A percentile compares a stretch with the other conserved stretches of the same genome.
phyloP scores from a whole-genome alignment of 2,113 vertebrate genomes.

The Corydoras sp. region DNA sequence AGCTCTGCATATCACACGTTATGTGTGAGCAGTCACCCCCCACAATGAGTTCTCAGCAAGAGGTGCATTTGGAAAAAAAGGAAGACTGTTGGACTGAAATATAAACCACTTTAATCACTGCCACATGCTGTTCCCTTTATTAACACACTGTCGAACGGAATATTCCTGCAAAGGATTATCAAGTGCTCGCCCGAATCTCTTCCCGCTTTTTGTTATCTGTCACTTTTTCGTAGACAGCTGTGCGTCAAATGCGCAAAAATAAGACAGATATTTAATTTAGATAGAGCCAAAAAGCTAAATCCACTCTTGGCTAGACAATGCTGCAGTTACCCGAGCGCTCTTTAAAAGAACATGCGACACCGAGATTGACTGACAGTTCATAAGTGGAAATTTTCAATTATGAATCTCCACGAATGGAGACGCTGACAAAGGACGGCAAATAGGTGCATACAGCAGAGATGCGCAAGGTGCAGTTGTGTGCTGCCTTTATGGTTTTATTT shows the following conservation, averaged over 20 bases:
- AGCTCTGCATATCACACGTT: constrained; percentile 26
- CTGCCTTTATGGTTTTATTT: constrained; percentile 35
- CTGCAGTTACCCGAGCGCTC: constrained; percentile 62
- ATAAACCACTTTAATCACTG: constrained; percentile 51
- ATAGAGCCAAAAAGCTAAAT: constrained; percentile 64
- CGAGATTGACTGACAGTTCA: constrained; percentile 58
- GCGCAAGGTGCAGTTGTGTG: constrained; percentile 16
- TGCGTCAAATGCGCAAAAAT: constrained; percentile 56
- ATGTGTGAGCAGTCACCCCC: constrained; percentile 27
- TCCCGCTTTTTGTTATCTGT: constrained; percentile 59
- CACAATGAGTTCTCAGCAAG: constrained; percentile 20
- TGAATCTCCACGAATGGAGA: constrained; percentile 58
- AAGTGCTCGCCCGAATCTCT: constrained; percentile 60
- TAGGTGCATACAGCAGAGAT: constrained; percentile 35
- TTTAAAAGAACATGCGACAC: constrained; percentile 62
- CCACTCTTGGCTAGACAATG: constrained; percentile 62
- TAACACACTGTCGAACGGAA: constrained; percentile 47
- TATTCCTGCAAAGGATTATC: constrained; percentile 55
- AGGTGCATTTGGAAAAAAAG: constrained; percentile 30
- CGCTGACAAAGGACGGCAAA: constrained; percentile 42
- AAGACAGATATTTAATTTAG: constrained; percentile 78
- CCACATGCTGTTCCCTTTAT: constrained; percentile 57
- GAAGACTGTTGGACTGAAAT: constrained; percentile 39
- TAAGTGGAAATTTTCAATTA: constrained; percentile 65
- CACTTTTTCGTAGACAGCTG: constrained; percentile 64